A percentile compares a stretch with the other conserved stretches of the same genome.
Evolutionary conservation across 2,113 vertebrate species (phyloP).

Genomic region (Passerina amoena): DNA sequence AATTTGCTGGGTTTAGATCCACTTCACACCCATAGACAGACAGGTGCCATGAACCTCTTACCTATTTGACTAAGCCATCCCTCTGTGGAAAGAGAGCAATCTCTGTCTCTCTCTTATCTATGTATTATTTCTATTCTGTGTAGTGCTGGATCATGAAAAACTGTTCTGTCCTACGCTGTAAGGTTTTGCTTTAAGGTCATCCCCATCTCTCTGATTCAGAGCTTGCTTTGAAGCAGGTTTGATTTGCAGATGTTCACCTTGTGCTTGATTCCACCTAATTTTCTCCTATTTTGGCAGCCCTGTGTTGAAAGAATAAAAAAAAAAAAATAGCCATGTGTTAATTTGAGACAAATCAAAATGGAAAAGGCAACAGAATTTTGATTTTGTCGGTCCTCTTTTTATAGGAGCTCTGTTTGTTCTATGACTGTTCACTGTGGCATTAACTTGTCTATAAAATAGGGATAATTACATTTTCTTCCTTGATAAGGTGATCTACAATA

Average conservation of each 20-base stretch:
- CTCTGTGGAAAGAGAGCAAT: not conserved
- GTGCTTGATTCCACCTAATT: not conserved
- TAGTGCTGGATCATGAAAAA: not conserved
- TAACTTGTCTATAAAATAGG: not conserved
- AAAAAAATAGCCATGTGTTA: rapidly evolving
- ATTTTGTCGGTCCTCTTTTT: not conserved
- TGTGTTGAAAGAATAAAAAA: not conserved
- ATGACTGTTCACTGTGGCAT: not conserved
- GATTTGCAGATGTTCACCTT: not conserved
- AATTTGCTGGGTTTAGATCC: not conserved
- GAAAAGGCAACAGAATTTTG: not conserved
- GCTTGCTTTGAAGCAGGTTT: not conserved
- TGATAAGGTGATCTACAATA: not conserved
- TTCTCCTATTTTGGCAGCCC: not conserved
- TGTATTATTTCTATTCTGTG: not conserved
- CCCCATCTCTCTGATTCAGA: not conserved
- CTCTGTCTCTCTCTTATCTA: not conserved
- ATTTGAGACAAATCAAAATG: not conserved
- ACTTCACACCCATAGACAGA: not conserved
- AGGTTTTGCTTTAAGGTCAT: not conserved
- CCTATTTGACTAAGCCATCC: not conserved
- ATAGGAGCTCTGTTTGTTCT: not conserved
- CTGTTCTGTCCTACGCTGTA: not conserved
- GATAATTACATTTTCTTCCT: not conserved
- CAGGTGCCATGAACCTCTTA: not conserved